These are phyloP conservation scores for Oenanthe melanoleuca DNA, from an alignment of 2,113 vertebrate species.

Conservation along the genomic window DNA sequence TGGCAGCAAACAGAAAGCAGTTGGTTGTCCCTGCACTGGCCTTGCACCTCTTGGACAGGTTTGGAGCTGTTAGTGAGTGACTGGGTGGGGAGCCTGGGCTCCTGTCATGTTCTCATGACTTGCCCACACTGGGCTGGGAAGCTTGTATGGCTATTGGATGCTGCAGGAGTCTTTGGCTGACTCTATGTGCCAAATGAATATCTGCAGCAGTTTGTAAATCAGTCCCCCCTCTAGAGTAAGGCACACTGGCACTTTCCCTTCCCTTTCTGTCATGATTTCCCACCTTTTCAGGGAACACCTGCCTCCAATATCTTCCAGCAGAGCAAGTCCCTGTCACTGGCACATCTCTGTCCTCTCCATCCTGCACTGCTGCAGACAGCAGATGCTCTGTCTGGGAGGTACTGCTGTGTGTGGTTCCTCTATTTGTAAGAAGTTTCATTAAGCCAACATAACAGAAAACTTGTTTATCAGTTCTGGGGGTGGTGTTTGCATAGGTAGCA, in stretches of 20 bases:
- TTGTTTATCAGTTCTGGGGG: constrained; percentile 9
- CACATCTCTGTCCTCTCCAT: background rate
- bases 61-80: background rate
- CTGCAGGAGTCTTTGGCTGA: background rate
- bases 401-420: constrained; percentile 5
- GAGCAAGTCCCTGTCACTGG: background rate
- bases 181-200: background rate
- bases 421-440: constrained; percentile 4
- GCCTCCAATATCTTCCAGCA: background rate
- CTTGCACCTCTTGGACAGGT: background rate
- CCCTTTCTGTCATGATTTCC: background rate
- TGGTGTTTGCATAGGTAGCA: background rate
- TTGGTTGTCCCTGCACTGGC: background rate
- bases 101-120: background rate
- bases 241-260: background rate
- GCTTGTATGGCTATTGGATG: background rate
- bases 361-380: background rate
- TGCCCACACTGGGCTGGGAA: background rate
- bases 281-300: background rate
- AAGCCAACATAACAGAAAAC: background rate
- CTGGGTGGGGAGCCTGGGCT: background rate
- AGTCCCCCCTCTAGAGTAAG: background rate
- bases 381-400: constrained; percentile 21
- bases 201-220: background rate
- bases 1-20: background rate